Percentiles rank a stretch among this genome's conserved stretches.
Conservation (phyloP, 1,140 invertebrate species). For the Goniozus legneri region DNA sequence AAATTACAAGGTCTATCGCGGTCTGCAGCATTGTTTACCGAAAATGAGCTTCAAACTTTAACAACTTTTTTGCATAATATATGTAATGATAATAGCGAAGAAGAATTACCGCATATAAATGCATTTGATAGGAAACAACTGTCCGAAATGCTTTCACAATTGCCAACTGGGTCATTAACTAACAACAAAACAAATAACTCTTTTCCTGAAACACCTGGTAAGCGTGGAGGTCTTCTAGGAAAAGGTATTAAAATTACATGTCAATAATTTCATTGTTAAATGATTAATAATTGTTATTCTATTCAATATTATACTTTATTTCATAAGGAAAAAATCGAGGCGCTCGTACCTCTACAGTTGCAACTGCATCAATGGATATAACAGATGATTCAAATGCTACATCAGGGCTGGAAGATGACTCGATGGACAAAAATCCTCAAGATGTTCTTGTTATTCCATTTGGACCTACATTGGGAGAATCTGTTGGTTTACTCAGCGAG, state of each 20-base stretch:
- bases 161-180: constrained; percentile 29
- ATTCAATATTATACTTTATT: constrained; percentile 7
- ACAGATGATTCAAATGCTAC: constrained; percentile 43
- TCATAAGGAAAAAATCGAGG: constrained; percentile 32
- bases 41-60: constrained; percentile 63
- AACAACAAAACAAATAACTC: constrained; percentile 30
- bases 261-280: not conserved
- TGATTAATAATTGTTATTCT: constrained; percentile 3
- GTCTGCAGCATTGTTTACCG: constrained; percentile 66
- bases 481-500: constrained; percentile 69
- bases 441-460: constrained; percentile 70
- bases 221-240: constrained; percentile 37
- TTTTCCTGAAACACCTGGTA: constrained; percentile 34
- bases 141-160: constrained; percentile 39
- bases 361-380: constrained; percentile 36
- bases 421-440: constrained; percentile 37
- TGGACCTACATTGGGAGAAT: constrained; percentile 55
- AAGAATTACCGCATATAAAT: constrained; percentile 8
- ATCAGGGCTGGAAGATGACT: constrained; percentile 43
- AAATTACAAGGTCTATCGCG: constrained; percentile 62
- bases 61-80: constrained; percentile 55
- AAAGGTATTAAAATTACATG: constrained; percentile 35
- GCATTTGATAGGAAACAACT: constrained; percentile 38
- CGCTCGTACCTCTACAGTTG: constrained; percentile 27
- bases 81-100: constrained; percentile 16